A percentile compares a stretch with the other conserved stretches of the same genome.
Evolutionary conservation across 2,797 vertebrate genomes (phyloP).

Genomic region (Sphenodon punctatus): DNA sequence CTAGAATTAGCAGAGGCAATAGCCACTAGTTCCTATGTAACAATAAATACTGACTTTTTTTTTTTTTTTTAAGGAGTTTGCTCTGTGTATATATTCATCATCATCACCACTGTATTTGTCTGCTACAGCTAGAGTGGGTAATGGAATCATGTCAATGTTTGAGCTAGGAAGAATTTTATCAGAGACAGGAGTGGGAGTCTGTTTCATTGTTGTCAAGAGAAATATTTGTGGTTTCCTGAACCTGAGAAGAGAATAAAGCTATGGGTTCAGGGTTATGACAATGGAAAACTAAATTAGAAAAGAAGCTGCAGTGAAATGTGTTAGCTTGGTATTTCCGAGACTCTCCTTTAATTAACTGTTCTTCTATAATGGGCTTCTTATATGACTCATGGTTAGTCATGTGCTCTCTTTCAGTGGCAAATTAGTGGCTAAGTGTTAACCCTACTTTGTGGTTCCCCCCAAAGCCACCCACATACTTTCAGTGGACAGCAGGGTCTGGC

Average conservation of each 20-base stretch:
- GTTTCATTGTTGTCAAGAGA: background rate
- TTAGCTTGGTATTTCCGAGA: no score
- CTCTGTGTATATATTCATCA: background rate
- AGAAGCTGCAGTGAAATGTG: background rate
- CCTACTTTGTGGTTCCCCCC: no score
- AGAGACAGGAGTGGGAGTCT: background rate
- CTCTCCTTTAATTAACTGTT: no score
- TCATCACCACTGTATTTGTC: fast-evolving
- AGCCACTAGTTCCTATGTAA: background rate
- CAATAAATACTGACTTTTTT: background rate
- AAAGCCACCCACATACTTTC: no score
- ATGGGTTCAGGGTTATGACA: background rate
- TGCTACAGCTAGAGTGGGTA: background rate
- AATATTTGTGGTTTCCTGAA: background rate
- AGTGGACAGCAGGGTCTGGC: no score
- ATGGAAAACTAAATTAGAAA: background rate
- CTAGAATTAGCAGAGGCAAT: no score
- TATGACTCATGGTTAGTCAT: no score
- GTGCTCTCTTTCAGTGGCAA: no score
- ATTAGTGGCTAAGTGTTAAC: no score
- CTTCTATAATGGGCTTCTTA: no score
- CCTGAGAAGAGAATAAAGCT: background rate
- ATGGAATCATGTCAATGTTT: background rate
- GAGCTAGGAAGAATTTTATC: background rate
- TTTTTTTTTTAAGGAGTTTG: background rate